Conservation (phyloP, 1,140 invertebrate genomes). For the Subanguina moxae region DNA sequence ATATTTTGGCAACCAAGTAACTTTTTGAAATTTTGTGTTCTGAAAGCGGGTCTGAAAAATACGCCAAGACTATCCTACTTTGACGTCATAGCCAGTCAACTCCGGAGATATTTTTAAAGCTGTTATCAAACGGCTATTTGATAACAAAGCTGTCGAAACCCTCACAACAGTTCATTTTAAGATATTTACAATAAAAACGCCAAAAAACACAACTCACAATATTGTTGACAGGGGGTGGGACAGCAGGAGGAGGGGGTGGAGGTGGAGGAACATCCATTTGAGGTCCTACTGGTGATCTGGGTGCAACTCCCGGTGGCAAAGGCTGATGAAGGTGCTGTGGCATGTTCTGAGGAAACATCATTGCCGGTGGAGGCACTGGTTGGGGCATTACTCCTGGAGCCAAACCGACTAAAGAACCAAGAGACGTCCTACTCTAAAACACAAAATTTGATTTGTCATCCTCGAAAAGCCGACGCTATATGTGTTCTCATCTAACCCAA, state of each 20-base stretch:
- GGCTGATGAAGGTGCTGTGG: constrained; percentile 3
- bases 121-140: too few species aligned
- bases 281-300: background rate
- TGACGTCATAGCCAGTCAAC: too few species aligned
- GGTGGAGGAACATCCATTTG: constrained; percentile 5
- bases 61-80: too few species aligned
- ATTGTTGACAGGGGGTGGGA: background rate
- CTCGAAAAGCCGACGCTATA: background rate
- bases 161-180: too few species aligned
- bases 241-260: constrained; percentile 2
- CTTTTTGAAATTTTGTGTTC: too few species aligned
- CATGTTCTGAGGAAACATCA: constrained; percentile 1
- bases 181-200: too few species aligned
- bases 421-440: background rate
- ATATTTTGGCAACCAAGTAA: too few species aligned
- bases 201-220: too few species aligned
- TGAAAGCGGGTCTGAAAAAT: too few species aligned
- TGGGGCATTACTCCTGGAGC: background rate
- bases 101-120: too few species aligned
- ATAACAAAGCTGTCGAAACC: too few species aligned
- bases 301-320: constrained; percentile 6
- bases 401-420: background rate
- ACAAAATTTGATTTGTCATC: background rate
- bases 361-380: background rate
- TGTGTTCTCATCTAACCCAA: background rate